A percentile compares a stretch with the other conserved stretches of the same genome.
Evolutionary conservation across 2,797 vertebrate species (phyloP).

Genomic region (Mus spretus): DNA sequence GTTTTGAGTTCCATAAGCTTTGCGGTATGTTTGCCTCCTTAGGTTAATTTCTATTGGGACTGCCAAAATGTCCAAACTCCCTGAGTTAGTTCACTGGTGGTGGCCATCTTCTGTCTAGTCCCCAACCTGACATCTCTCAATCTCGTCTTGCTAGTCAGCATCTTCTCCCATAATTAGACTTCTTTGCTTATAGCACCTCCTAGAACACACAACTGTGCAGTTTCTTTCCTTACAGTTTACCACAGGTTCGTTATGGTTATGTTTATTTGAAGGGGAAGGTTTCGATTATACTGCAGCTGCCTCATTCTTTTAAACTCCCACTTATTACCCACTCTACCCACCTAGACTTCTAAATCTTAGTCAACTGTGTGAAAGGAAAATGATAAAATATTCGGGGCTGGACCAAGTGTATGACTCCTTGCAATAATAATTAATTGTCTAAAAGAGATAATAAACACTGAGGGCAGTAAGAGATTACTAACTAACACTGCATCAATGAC

Average conservation of each 20-base stretch:
- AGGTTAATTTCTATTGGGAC: background rate
- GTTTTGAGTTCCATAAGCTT: background rate
- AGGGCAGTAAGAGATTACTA: background rate
- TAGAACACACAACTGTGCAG: background rate
- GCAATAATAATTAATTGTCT: constrained; percentile 31
- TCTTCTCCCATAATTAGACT: background rate
- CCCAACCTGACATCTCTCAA: background rate
- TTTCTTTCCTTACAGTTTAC: constrained; percentile 51
- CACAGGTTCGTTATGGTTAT: constrained; percentile 4
- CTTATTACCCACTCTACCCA: constrained; percentile 20
- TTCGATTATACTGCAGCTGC: constrained; percentile 35
- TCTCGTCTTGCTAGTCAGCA: background rate
- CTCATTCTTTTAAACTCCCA: constrained; percentile 57
- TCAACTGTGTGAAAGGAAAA: constrained; percentile 22
- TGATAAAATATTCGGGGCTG: constrained; percentile 20
- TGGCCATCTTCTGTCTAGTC: background rate
- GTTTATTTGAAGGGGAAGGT: constrained; percentile 40
- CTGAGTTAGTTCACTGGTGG: background rate
- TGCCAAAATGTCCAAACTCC: background rate
- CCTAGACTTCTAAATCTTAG: constrained; percentile 42
- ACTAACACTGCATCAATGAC: background rate
- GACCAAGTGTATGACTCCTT: background rate
- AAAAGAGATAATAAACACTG: constrained; percentile 46
- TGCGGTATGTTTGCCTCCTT: background rate
- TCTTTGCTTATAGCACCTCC: background rate